Conservation (phyloP, 2,797 vertebrate species). For the Erpetoichthys calabaricus region DNA sequence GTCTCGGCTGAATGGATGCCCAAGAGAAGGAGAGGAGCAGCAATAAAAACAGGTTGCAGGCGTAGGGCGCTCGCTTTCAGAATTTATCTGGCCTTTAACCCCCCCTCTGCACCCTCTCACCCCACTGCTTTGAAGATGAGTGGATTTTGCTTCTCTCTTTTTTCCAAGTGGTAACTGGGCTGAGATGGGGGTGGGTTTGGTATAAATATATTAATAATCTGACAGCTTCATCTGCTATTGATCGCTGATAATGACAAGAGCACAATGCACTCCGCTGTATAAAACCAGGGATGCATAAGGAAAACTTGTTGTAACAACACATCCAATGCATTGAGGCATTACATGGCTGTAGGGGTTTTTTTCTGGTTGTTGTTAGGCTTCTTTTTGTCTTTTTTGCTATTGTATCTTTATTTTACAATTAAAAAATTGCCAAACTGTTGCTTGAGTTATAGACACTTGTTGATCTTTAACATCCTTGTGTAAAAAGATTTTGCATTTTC, state of each 20-base stretch:
- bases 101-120: slow-evolving; percentile 40
- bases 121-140: slow-evolving; percentile 54
- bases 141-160: slow-evolving; percentile 37
- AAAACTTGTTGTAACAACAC: slow-evolving; percentile 36
- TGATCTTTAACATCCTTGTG: too few relatives aligned
- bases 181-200: slow-evolving; percentile 37
- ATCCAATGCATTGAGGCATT: slow-evolving; percentile 66
- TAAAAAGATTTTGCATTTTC: too few relatives aligned
- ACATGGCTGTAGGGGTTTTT: slow-evolving; percentile 52
- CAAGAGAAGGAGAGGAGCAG: slow-evolving; percentile 60
- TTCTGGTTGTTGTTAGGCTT: not conserved
- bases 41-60: slow-evolving; percentile 81
- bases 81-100: slow-evolving; percentile 60
- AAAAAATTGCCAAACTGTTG: too few relatives aligned
- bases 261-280: slow-evolving; percentile 57
- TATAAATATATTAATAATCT: slow-evolving; percentile 72
- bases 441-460: too few relatives aligned
- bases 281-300: slow-evolving; percentile 49
- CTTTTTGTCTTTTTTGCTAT: too few relatives aligned
- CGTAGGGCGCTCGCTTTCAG: slow-evolving; percentile 68
- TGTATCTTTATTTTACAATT: too few relatives aligned
- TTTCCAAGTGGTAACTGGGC: slow-evolving; percentile 20
- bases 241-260: slow-evolving; percentile 53
- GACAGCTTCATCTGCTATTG: slow-evolving; percentile 72
- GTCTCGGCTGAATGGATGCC: slow-evolving; percentile 76